These are phyloP conservation scores for Aphrophora alni DNA, from an alignment of 2,888 invertebrate species.

Conservation along the genomic window DNA sequence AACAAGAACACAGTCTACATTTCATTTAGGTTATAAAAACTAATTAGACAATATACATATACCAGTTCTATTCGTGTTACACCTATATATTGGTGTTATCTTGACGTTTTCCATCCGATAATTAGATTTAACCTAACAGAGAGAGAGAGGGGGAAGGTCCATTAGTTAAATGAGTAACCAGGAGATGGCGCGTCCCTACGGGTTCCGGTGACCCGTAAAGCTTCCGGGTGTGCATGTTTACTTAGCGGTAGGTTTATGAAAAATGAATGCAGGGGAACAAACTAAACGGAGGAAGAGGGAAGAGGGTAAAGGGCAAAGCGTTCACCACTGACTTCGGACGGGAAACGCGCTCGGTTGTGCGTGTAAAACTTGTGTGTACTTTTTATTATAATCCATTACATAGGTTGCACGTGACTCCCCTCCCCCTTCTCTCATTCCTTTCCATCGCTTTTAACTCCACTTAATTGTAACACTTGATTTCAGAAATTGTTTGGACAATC, in stretches of 20 bases:
- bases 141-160: neutral
- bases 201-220: neutral
- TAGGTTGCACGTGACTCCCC: neutral
- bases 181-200: neutral
- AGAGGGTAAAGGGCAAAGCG: neutral
- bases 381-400: constrained; percentile 7
- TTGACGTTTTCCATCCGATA: neutral
- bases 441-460: neutral
- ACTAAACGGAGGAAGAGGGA: neutral
- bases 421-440: neutral
- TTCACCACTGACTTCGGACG: neutral
- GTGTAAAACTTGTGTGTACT: constrained; percentile 1
- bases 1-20: neutral
- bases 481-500: neutral
- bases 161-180: constrained; percentile 9
- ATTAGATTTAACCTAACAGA: neutral
- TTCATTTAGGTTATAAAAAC: neutral
- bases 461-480: constrained; percentile 4
- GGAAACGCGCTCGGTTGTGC: neutral
- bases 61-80: neutral
- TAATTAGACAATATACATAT: neutral
- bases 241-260: neutral
- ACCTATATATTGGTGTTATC: constrained; percentile 1
- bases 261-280: neutral
- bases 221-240: constrained; percentile 9